These are phyloP conservation scores for Sinocyclocheilus anshuiensis DNA, from an alignment of 2,113 vertebrate genomes.

Conservation along the genomic window DNA sequence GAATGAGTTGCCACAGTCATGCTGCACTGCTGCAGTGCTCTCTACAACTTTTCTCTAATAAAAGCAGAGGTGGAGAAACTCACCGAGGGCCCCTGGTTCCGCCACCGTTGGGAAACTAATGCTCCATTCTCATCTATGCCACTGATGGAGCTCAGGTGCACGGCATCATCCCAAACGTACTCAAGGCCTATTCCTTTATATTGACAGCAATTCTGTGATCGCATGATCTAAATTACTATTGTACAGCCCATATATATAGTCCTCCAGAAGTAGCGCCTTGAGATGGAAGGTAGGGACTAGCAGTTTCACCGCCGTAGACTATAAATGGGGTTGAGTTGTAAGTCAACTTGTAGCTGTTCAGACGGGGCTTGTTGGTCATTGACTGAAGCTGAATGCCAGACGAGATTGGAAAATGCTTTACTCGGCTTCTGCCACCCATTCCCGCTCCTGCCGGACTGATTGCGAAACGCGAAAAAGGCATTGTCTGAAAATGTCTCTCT, in stretches of 20 bases:
- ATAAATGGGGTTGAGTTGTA: conserved; percentile 51
- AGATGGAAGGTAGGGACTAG: conserved; percentile 30
- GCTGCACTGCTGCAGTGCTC: conserved; percentile 37
- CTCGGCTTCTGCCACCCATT: conserved; percentile 38
- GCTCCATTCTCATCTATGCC: conserved; percentile 51
- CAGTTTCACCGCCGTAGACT: not conserved
- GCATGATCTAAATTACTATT: conserved; percentile 46
- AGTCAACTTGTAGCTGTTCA: conserved; percentile 48
- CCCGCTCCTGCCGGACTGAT: conserved; percentile 50
- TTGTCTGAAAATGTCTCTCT: conserved; percentile 59
- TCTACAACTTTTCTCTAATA: conserved; percentile 46
- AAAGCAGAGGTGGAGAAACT: conserved; percentile 46
- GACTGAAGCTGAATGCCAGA: conserved; percentile 43
- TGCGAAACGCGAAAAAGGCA: conserved; percentile 51
- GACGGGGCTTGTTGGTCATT: conserved; percentile 37
- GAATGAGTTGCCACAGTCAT: conserved; percentile 11
- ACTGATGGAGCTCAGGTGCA: conserved; percentile 42
- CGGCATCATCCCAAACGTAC: conserved; percentile 33
- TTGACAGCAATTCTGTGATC: conserved; percentile 38
- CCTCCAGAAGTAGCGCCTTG: conserved; percentile 27
- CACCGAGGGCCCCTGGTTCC: conserved; percentile 18
- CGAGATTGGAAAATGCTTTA: conserved; percentile 37
- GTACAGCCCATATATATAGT: conserved; percentile 26
- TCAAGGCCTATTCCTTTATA: conserved; percentile 28
- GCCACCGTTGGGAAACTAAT: conserved; percentile 45